Conservation (phyloP, 2,888 invertebrate species). For the Metallyticus violacea region DNA sequence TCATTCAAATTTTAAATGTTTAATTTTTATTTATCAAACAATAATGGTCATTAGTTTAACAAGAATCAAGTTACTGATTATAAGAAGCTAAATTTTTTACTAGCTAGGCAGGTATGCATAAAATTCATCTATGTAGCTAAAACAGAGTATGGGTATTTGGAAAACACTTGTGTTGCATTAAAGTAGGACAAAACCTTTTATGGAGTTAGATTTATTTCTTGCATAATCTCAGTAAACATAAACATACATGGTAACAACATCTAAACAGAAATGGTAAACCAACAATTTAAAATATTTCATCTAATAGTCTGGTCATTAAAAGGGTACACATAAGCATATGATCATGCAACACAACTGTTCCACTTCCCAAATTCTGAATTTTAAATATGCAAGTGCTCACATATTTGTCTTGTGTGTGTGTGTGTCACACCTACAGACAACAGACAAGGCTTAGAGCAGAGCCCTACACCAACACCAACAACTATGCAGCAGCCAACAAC, state of each 20-base stretch:
- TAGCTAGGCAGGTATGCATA: no score
- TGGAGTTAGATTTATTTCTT: neutral
- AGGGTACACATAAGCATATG: no score
- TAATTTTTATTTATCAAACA: no score
- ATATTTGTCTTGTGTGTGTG: neutral
- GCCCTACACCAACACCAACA: neutral
- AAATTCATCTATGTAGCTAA: neutral
- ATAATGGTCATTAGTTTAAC: no score
- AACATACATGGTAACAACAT: neutral
- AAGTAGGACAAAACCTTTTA: neutral
- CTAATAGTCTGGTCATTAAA: no score
- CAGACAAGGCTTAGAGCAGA: conserved; percentile 23
- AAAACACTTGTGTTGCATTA: neutral
- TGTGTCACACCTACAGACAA: conserved; percentile 25
- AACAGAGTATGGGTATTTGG: neutral
- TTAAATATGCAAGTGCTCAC: neutral
- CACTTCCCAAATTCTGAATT: neutral
- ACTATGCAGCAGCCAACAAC: neutral
- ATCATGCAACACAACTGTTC: neutral
- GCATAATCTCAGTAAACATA: neutral
- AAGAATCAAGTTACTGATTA: no score
- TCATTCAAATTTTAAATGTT: no score
- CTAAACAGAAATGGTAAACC: no score
- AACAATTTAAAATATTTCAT: no score
- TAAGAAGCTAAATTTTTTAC: no score